Evolutionary conservation across 2,797 vertebrate genomes (phyloP), one percentile per base, ranked within the genome.

Genomic region (Pterois miles): DNA sequence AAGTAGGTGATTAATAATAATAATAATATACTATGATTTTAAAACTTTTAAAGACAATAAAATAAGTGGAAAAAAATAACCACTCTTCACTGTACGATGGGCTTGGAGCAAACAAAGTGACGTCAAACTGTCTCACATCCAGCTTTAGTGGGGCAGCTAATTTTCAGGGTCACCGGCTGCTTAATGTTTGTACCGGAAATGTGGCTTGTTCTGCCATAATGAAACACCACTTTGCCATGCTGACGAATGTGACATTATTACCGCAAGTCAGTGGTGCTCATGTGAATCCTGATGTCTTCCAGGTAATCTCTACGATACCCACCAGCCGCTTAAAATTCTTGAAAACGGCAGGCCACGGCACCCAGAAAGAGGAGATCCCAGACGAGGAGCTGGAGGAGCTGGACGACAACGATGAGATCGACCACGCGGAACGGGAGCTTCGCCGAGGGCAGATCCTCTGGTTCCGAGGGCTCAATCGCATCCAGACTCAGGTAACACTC

Each of bases 401-500:
- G 78, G 98, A 99, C 1, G 98, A 99, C 58, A 96, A 96, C 77
- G 98, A 99, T 0, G 98, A 99, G 91, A 99, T 99, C 0, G 98
- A 99, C 93, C 98, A 99, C 2, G 98, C 98, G 0, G 98, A 99
- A 86, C 95, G 98, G 54, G 98, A 99, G 91, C 93, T 99, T 20
- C 97, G 98, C 62, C 97, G 98, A 48, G 98, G 98, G 80, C 98
- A 99, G 94, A 99, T 99, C 93, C 96, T 99, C 89, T 99, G 98
- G 98, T 99, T 99, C 96, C 95, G 98, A 92, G 98, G 98, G 86
- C 97, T 99, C 89, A 99, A 99, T 95, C 96, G 98, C 93, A 99
- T 99, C 93, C 98, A 99, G 86, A 99, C 98, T 86, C 98, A 99
- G 98, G 98, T 99, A 98, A 96, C 89, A 83, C 89, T 74, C 91